A percentile compares a stretch with the other conserved stretches of the same genome.
Conservation (phyloP, 2,113 vertebrate genomes). For the Dromaius novaehollandiae region DNA sequence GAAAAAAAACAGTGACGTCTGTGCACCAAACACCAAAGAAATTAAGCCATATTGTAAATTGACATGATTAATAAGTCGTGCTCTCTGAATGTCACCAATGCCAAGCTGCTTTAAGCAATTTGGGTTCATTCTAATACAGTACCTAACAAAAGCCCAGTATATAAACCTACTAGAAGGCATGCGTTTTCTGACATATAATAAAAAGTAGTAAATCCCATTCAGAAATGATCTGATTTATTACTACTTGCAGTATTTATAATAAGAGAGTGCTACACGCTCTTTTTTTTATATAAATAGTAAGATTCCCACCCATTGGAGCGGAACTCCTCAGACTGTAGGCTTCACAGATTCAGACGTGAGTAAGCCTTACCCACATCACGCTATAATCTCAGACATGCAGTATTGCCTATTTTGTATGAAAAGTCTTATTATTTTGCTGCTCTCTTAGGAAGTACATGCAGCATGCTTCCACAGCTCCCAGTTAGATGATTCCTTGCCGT, state of each 20-base stretch:
- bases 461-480: background rate
- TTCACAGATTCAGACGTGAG: background rate
- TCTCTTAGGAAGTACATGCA: background rate
- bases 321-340: background rate
- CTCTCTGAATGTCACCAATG: background rate
- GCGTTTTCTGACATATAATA: background rate
- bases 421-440: background rate
- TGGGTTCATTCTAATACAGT: background rate
- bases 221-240: background rate
- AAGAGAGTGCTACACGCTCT: background rate
- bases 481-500: background rate
- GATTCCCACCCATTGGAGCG: background rate
- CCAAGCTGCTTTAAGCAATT: background rate
- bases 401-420: background rate
- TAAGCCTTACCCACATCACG: background rate
- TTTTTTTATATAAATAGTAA: background rate
- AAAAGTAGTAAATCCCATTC: background rate
- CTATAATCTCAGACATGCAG: background rate
- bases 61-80: background rate
- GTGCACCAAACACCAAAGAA: background rate
- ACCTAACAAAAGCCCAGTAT: background rate
- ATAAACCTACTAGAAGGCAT: background rate
- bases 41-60: background rate
- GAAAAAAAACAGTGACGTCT: background rate
- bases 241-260: background rate